These are phyloP conservation scores for Elmis aenea DNA, from an alignment of 2,888 invertebrate species.

Conservation along the genomic window DNA sequence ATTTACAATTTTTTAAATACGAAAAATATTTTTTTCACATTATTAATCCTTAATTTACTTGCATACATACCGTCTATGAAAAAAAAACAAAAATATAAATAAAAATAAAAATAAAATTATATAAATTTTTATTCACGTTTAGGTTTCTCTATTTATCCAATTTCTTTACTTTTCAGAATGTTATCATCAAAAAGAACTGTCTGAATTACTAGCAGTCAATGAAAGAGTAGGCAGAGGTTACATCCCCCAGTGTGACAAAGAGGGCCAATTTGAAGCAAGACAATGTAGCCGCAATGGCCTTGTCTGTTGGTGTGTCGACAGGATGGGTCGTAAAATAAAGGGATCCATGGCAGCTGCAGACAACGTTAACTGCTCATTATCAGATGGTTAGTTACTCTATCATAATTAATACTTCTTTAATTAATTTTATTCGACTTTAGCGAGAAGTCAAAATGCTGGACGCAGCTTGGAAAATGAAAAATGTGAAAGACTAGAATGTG, in stretches of 20 bases:
- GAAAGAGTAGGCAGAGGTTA: conserved; percentile 80
- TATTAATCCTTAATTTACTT: too few species aligned
- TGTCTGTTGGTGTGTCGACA: conserved; percentile 85
- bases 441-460: conserved; percentile 34
- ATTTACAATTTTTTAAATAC: too few species aligned
- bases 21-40: too few species aligned
- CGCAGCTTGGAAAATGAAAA: conserved; percentile 40
- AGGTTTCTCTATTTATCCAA: conserved; percentile 1
- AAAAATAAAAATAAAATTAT: conserved; percentile 2
- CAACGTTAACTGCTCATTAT: conserved; percentile 58
- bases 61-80: too few species aligned
- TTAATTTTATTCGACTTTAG: conserved; percentile 25
- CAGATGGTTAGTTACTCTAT: conserved; percentile 33
- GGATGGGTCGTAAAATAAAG: conserved; percentile 69
- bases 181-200: conserved; percentile 70
- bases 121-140: background rate
- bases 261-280: conserved; percentile 66
- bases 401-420: background rate
- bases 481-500: conserved; percentile 71
- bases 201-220: conserved; percentile 69
- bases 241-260: conserved; percentile 70
- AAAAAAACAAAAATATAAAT: too few species aligned
- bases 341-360: conserved; percentile 76
- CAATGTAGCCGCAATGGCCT: conserved; percentile 82
- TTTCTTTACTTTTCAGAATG: conserved; percentile 51